A percentile compares a stretch with the other conserved stretches of the same genome.
Evolutionary conservation across 1,140 invertebrate species (phyloP).

Genomic region (Trichonephila clavipes): DNA sequence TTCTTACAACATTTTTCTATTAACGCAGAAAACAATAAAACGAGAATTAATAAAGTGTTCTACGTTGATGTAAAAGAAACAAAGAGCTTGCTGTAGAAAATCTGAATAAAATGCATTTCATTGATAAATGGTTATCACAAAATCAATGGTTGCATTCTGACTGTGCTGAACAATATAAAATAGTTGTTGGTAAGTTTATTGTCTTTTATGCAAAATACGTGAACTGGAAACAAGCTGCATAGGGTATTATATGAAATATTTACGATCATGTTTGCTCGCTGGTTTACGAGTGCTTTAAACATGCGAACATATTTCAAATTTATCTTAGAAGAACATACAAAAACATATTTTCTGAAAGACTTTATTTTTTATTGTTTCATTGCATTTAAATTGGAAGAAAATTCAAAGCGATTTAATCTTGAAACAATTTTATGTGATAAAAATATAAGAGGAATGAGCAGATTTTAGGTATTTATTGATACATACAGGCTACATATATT

Average conservation of each 20-base stretch:
- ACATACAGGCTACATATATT: too few relatives aligned
- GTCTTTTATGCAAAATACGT: slow-evolving; percentile 18
- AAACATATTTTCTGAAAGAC: too few relatives aligned
- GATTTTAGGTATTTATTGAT: too few relatives aligned
- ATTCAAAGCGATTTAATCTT: too few relatives aligned
- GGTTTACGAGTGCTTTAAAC: neutral
- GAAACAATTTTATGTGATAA: too few relatives aligned
- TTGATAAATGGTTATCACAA: slow-evolving; percentile 38
- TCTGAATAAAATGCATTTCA: neutral
- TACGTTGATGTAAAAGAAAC: neutral
- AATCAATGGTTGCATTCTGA: slow-evolving; percentile 12
- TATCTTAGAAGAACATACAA: too few relatives aligned
- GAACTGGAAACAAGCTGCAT: slow-evolving; percentile 3
- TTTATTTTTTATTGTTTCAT: too few relatives aligned
- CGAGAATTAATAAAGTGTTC: neutral
- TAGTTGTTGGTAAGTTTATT: neutral
- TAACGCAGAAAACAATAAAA: too few relatives aligned
- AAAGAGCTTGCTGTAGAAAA: neutral
- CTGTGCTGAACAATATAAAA: neutral
- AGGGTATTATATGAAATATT: neutral
- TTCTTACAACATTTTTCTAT: too few relatives aligned
- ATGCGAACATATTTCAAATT: neutral
- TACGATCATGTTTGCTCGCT: neutral
- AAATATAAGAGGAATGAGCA: too few relatives aligned
- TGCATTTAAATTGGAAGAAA: too few relatives aligned